phyloP scores from a whole-genome alignment of 37 sponge, comb jelly and placozoan genomes.

The Diacarnus erythraeanus region DNA sequence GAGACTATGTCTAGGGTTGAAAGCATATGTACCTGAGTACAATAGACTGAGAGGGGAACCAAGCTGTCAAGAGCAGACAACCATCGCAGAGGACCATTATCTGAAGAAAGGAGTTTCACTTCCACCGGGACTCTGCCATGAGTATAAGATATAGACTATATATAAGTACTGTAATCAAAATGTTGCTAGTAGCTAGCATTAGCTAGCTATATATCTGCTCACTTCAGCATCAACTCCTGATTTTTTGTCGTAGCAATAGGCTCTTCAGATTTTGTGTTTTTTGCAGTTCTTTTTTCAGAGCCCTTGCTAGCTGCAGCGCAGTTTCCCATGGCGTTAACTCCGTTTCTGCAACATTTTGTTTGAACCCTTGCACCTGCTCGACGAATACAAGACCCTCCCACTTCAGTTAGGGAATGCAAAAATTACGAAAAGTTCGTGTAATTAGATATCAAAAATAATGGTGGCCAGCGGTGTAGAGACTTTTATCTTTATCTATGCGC shows the following conservation, averaged over 20 bases:
- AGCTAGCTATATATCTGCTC: background rate
- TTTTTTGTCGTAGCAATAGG: background rate
- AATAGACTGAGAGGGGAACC: conserved; percentile 22
- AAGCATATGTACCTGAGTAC: conserved; percentile 20
- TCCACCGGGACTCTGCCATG: conserved; percentile 13
- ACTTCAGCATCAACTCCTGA: background rate
- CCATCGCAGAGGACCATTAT: conserved; percentile 22
- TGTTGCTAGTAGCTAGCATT: background rate
- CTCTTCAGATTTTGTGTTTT: background rate
- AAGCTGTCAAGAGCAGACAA: conserved; percentile 4
- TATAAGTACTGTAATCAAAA: background rate
- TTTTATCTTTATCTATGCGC: too few species aligned
- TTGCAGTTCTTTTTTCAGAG: background rate
- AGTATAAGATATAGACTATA: background rate
- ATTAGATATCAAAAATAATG: too few species aligned
- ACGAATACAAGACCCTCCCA: background rate
- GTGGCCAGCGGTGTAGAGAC: too few species aligned
- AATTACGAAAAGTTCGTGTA: too few species aligned
- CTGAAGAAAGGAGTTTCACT: conserved; percentile 10
- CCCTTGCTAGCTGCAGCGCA: background rate
- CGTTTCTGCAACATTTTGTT: background rate
- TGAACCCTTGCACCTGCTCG: background rate
- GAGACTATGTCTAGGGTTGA: too few species aligned
- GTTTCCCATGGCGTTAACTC: background rate
- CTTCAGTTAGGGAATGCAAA: too few species aligned